Percentiles rank a stretch among this genome's conserved stretches.
Conservation (phyloP, 2,888 invertebrate species). For the Dichetophora obliterata region DNA sequence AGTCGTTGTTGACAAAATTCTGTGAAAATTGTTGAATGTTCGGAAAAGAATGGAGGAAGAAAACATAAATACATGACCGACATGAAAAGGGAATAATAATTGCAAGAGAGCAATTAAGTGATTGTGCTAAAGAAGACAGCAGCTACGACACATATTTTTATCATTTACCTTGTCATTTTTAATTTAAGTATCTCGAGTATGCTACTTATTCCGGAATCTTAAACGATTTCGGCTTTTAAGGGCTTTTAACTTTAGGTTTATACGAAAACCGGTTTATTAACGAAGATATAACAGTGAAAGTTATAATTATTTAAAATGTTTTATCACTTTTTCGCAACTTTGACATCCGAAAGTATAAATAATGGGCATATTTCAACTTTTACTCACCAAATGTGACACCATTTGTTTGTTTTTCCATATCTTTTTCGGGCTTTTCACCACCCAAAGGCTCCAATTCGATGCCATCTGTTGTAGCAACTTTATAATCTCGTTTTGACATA, state of each 20-base stretch:
- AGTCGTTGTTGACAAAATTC: background rate
- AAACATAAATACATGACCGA: slow-evolving; percentile 14
- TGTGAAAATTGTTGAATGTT: slow-evolving; percentile 21
- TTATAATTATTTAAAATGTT: background rate
- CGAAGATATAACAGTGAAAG: background rate
- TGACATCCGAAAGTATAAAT: too few relatives aligned
- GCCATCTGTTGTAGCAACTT: slow-evolving; percentile 68
- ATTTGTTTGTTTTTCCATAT: slow-evolving; percentile 65
- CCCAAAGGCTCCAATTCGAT: slow-evolving; percentile 69
- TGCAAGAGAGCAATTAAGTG: slow-evolving; percentile 64
- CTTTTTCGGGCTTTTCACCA: slow-evolving; percentile 66
- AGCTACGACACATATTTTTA: background rate
- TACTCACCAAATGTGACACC: slow-evolving; percentile 68
- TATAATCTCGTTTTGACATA: slow-evolving; percentile 69
- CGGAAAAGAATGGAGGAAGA: background rate
- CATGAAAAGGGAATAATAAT: slow-evolving; percentile 51
- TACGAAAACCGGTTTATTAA: background rate
- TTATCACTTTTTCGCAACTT: background rate
- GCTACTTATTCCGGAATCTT: slow-evolving; percentile 11
- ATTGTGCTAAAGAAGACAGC: slow-evolving; percentile 46
- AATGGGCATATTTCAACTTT: background rate
- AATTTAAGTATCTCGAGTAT: background rate
- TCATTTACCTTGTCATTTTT: background rate
- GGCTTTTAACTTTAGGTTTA: background rate
- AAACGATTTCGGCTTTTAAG: slow-evolving; percentile 1